Base-by-base conservation (phyloP, 2,888 invertebrate species). In the Hipparchia sbordonii region DNA sequence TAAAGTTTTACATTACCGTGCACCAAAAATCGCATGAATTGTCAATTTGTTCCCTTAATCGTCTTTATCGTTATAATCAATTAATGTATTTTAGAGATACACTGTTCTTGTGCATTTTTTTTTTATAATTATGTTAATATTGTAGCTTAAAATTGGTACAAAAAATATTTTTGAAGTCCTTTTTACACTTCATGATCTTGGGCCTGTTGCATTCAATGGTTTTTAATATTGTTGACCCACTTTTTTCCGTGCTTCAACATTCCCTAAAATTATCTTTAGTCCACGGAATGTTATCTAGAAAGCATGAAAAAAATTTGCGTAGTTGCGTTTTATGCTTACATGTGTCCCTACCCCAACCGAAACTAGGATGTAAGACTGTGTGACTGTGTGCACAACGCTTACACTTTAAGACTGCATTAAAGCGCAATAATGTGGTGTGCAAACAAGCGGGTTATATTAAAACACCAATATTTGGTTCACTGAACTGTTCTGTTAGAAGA, bases 361-460 rank as follows among this genome's bases (percentile, higher is more conserved):
- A 57, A 39, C 57, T 67, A 46, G 59, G 46, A 54, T 46, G 63
- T 54, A 62, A 54, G 39, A 12, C 23, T 63, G 39, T 65, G 65
- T 51, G 52, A 12, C 23, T 63, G 39, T 65, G 65, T 51, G 52
- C 39, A 66, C 60, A 70, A 23, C 10, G 46, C n/a, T 45, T 45
- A 56, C 13, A 48, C 63, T 65, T 46, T 46, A 48, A 59, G 51
- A 59, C 59, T 59, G 33, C 59, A 68, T 68, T 33, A 68, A 68
- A 68, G 51, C 51, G 57, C 68, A 68, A 48, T 68, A 68, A 68
- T 48, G 68, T 51, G 48, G 59, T n/a, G 59, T 68, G 48, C 59
- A 57, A 60, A 60, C 59, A 48, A 59, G 33, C 33, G 65, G 65
- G 51, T 52, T 52, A 65, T 52, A 65, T 52, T 52, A 65, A 39